A percentile compares a stretch with the other conserved stretches of the same genome.
These are phyloP conservation scores for Scylla paramamosain DNA, from an alignment of 1,140 invertebrate species.

Conservation along the genomic window DNA sequence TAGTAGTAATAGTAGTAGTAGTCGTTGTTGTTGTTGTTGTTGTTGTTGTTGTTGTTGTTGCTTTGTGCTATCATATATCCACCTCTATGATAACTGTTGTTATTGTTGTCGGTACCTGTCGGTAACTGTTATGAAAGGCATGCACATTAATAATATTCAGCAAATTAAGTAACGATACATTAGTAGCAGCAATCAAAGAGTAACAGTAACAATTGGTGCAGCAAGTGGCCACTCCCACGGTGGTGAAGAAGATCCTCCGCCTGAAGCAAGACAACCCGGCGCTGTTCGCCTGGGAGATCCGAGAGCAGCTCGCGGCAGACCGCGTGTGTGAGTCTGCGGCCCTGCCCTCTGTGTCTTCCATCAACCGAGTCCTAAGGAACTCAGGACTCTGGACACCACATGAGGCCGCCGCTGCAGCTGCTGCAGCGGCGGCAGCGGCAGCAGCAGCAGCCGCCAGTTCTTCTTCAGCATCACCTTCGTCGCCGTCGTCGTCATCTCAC, in stretches of 20 bases:
- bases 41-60: no score
- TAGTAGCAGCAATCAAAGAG: background rate
- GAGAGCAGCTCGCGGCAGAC: constrained; percentile 91
- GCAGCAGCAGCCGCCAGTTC: constrained; percentile 31
- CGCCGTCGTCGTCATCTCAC: background rate
- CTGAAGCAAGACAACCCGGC: constrained; percentile 95
- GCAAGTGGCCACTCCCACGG: constrained; percentile 95
- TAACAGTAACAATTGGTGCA: constrained; percentile 58
- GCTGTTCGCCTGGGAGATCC: constrained; percentile 96
- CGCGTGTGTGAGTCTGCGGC: constrained; percentile 86
- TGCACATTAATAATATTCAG: no score
- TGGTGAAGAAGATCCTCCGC: constrained; percentile 94
- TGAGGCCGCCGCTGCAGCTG: constrained; percentile 82
- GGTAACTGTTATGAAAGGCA: no score
- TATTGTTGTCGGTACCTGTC: background rate
- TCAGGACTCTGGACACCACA: constrained; percentile 82
- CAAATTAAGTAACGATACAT: background rate
- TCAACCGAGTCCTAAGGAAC: constrained; percentile 95
- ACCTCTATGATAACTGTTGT: background rate
- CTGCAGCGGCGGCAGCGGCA: constrained; percentile 80
- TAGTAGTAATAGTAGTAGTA: background rate
- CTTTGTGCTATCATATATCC: background rate
- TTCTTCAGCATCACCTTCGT: background rate
- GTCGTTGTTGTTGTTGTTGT: background rate
- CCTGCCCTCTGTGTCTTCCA: constrained; percentile 96